Base-by-base conservation (phyloP, 2,113 vertebrate genomes). In the Podarcis muralis region DNA sequence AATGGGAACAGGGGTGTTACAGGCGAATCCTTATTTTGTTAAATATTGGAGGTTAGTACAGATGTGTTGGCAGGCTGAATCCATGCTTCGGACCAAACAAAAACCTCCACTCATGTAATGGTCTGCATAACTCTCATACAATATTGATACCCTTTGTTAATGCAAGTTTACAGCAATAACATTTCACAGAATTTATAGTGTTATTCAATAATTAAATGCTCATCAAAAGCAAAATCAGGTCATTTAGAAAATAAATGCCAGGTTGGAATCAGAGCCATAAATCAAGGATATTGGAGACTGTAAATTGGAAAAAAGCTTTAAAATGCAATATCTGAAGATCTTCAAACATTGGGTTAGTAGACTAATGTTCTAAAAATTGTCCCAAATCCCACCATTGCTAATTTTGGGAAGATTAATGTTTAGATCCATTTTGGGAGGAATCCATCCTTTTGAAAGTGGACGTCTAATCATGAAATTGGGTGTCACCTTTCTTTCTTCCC, bases 171-270 rank as follows among this genome's bases (percentile, higher is more conserved):
- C 1, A 88, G 53, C n/a, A 93, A 89, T 65, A 6, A 79, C 97
- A 97, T 94, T 62, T 96, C 91, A 95, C 69, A 92, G 23, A 66
- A 72, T 92, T 93, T 95, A 83, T 94, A 94, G 88, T 93, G 79
- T 90, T 95, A 92, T 89, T 92, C 81, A 94, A 96, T 82, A 95
- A 97, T 96, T 96, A 97, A 96, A 98, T 97, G 96, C 96, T 97
- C 94, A 93, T 95, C 96, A 94, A 91, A 96, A 93, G 94, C 92
- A 97, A 94, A 95, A 92, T 93, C 86, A 93, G 65, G 78, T 43
- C 86, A 92, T 89, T 95, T 84, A 75, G 95, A 85, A 94, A 95
- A 95, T 93, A 96, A 93, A 85, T 88, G 87, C 78, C 92, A 95
- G 89, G 11, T 79, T 91, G 82, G 89, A 94, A 91, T 90, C 92